Conservation (phyloP, 2,888 invertebrate species). For the Dromius quadrimaculatus region DNA sequence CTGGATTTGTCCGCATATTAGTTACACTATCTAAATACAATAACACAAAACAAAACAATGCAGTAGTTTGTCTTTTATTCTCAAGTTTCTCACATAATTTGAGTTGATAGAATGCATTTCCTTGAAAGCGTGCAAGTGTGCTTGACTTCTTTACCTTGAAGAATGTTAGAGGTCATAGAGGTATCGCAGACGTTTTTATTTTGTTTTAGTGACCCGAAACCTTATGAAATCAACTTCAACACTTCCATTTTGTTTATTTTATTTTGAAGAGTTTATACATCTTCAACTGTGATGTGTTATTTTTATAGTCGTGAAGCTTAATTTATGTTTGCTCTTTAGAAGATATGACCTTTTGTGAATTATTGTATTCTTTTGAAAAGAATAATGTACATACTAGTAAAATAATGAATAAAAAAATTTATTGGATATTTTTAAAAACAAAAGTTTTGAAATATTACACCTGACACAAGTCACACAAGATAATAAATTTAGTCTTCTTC, state of each 20-base stretch:
- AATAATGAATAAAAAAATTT: no score
- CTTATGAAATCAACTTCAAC: background rate
- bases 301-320: background rate
- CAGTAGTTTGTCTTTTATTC: background rate
- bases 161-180: background rate
- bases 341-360: no score
- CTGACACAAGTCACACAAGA: no score
- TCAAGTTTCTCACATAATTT: background rate
- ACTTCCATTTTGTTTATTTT: background rate
- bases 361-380: no score
- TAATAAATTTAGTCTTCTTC: no score
- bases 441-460: no score
- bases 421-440: no score
- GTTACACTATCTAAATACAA: no score
- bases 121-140: background rate
- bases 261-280: background rate
- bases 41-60: conserved; percentile 6
- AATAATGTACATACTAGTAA: no score
- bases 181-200: background rate
- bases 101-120: background rate
- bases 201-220: conserved; percentile 6
- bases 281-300: background rate
- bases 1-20: no score
- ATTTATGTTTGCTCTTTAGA: no score
- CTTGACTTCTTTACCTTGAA: conserved; percentile 3